phyloP scores from a whole-genome alignment of 2,113 vertebrate genomes.

The Desmodus rotundus region DNA sequence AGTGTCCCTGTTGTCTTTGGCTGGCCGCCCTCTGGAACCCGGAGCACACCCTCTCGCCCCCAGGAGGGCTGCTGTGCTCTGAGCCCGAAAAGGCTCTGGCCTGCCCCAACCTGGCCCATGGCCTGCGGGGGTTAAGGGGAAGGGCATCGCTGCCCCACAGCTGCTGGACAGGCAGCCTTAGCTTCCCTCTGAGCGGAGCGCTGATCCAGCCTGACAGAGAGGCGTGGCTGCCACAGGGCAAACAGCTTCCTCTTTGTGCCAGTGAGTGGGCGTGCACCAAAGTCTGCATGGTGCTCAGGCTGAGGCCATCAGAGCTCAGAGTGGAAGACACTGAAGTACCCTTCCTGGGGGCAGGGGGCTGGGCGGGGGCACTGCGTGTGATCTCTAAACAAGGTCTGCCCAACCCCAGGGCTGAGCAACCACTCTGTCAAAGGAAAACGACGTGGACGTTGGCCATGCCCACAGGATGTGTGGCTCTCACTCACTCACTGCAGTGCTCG shows the following conservation, averaged over 20 bases:
- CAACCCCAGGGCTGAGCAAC: background rate
- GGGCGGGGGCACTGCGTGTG: background rate
- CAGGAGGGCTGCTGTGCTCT: background rate
- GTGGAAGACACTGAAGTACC: background rate
- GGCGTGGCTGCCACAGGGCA: constrained; percentile 12
- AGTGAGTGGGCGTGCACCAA: background rate
- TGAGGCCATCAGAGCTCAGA: background rate
- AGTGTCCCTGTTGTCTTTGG: background rate
- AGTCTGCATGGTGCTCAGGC: background rate
- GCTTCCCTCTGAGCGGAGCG: background rate
- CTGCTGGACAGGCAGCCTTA: background rate
- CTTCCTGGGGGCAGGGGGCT: background rate
- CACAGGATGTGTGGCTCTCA: background rate
- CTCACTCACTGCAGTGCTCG: background rate
- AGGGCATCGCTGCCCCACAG: background rate
- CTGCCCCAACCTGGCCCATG: background rate
- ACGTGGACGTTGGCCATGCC: too few relatives aligned
- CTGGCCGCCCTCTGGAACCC: background rate
- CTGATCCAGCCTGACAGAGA: constrained; percentile 21
- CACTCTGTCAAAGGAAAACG: background rate
- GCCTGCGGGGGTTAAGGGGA: background rate
- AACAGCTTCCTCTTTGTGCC: constrained; percentile 40
- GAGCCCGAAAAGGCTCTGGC: background rate
- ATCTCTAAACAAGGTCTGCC: background rate
- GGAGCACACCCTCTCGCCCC: fast-evolving